phyloP scores from a whole-genome alignment of 2,113 vertebrate species.

The Platysteira castanea region DNA sequence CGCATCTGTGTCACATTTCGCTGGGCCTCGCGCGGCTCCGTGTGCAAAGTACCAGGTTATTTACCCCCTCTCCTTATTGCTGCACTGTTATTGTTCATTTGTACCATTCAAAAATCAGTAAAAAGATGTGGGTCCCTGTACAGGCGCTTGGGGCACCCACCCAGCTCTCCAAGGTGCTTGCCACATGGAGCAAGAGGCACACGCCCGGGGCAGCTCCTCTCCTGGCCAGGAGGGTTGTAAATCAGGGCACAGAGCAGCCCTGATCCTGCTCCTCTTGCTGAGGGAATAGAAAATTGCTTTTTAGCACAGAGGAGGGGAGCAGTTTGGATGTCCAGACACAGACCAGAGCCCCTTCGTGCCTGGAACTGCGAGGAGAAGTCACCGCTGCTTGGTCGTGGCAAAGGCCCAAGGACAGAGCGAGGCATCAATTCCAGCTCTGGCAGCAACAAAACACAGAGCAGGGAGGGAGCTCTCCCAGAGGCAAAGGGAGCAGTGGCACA shows the following conservation, averaged over 20 bases:
- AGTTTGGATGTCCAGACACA: background rate
- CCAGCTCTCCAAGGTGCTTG: background rate
- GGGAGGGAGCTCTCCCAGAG: background rate
- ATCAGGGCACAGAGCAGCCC: background rate
- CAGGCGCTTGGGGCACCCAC: background rate
- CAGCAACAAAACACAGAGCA: background rate
- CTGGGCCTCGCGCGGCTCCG: background rate
- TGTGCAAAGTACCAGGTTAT: background rate
- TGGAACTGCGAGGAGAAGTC: background rate
- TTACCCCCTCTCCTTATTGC: background rate
- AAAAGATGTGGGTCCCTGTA: background rate
- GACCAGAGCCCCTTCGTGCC: accelerated
- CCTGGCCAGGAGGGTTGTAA: background rate
- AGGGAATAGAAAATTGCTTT: background rate
- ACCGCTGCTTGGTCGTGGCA: background rate
- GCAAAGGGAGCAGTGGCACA: background rate
- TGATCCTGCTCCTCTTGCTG: background rate
- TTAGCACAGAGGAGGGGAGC: background rate
- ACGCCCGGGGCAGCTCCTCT: accelerated
- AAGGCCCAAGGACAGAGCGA: background rate
- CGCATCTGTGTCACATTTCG: background rate
- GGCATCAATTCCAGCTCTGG: accelerated
- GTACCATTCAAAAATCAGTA: background rate
- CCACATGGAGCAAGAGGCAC: background rate
- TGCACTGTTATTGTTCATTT: background rate